These are phyloP conservation scores for Tor tambroides DNA, from an alignment of 2,113 vertebrate genomes.

Conservation along the genomic window DNA sequence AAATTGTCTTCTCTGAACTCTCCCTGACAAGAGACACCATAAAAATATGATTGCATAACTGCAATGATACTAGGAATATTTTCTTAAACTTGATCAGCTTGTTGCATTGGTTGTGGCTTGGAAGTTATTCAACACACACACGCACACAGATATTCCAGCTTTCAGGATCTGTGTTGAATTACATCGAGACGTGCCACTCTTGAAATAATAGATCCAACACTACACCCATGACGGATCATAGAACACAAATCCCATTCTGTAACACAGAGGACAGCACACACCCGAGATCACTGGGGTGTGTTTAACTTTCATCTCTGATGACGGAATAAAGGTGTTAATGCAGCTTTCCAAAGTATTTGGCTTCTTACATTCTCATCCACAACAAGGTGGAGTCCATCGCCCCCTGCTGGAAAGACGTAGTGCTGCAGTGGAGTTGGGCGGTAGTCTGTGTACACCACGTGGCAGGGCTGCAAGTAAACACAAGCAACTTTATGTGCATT, in stretches of 20 bases:
- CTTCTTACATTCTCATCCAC: constrained; percentile 96
- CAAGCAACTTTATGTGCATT: not conserved
- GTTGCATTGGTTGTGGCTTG: not conserved
- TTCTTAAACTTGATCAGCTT: not conserved
- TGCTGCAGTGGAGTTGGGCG: constrained; percentile 96
- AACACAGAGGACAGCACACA: not conserved
- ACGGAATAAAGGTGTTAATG: not conserved
- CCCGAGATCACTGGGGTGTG: not conserved
- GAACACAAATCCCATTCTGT: not conserved
- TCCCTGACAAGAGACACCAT: constrained; percentile 75
- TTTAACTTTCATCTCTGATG: not conserved
- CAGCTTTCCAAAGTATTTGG: not conserved
- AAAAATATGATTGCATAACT: constrained; percentile 16
- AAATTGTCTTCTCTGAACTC: constrained; percentile 99
- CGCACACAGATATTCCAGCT: not conserved
- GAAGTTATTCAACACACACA: not conserved
- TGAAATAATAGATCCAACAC: not conserved
- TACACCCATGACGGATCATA: not conserved
- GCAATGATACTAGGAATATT: not conserved
- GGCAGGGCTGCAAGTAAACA: constrained; percentile 83
- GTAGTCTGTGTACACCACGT: constrained; percentile 98
- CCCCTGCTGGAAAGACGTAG: constrained; percentile 97
- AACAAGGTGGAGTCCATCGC: constrained; percentile 95
- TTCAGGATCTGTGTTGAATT: not conserved
- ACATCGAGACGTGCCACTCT: not conserved